Evolutionary conservation across 1,140 invertebrate species (phyloP), one percentile per base, ranked within the genome.

Genomic region (Monochamus saltuarius): DNA sequence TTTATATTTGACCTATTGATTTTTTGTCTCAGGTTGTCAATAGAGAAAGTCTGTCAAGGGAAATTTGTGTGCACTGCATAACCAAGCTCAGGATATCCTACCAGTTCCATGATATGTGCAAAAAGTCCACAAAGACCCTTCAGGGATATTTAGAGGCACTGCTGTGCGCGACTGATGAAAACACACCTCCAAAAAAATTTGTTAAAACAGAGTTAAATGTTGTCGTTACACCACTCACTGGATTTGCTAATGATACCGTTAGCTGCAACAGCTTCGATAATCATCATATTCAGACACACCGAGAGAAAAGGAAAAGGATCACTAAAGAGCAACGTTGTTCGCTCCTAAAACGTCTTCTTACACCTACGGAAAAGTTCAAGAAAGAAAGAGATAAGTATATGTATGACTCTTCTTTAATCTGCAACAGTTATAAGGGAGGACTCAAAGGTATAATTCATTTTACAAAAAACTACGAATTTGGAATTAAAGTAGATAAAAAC

Each of bases 91-190:
- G 73, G 59, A 63, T 74, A 1, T 72, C 73, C 7, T 76, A 76
- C 43, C 64, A 74, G 35, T 76, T 76, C 45, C 64, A 73, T 10
- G 61, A 68, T 16, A 73, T 75, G 69, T 76, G 74, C 51, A 69
- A 68, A 51, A 70, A 75, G 65, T 73, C 73, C 14, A 66, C 72
- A 17, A 69, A 70, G 53, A 64, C 72, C 13, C 52, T 76, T n/a
- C 68, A 74, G 40, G 59, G 66, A 16, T 74, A 73, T 47, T 47
- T 74, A 36, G 66, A 56, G 4, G 71, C 74, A 63, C 58, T 74
- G 14, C 63, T 70, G 9, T 65, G 68, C 46, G 45, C 29, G 10
- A 52, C 62, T 14, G 51, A 62, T 8, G 58, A 66, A 7, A 60
- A 65, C 39, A 57, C 59, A 39, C 52, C 42, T 40, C 42, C 52